Evolutionary conservation across 2,888 invertebrate species (phyloP).

Genomic region (Diploptera punctata): DNA sequence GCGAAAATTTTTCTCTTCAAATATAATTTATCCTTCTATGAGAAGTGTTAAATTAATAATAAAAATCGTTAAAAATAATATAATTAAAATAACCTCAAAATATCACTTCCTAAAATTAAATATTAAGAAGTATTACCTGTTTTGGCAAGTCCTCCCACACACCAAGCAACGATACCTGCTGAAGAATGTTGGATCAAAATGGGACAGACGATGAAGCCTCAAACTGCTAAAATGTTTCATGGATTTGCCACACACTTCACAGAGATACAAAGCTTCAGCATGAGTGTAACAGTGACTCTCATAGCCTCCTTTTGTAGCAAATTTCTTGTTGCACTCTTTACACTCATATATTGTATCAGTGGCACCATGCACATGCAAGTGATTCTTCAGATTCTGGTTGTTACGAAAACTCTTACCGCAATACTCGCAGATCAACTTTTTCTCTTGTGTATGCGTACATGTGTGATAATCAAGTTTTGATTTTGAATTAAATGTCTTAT

Average conservation of each 20-base stretch:
- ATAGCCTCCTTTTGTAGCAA: slow-evolving; percentile 6
- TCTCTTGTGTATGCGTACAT: slow-evolving; percentile 4
- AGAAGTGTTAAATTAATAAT: too few relatives aligned
- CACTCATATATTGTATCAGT: slow-evolving; percentile 16
- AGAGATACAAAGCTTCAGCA: slow-evolving; percentile 1
- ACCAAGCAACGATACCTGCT: slow-evolving; percentile 18
- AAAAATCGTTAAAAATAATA: too few relatives aligned
- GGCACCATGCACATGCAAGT: not conserved
- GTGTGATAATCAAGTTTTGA: not conserved
- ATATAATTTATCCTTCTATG: too few relatives aligned
- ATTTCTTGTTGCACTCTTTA: slow-evolving; percentile 1
- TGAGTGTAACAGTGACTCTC: slow-evolving; percentile 1
- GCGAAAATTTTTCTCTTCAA: too few relatives aligned
- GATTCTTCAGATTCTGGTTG: slow-evolving; percentile 21
- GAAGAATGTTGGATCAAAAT: slow-evolving; percentile 17
- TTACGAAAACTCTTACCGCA: slow-evolving; percentile 23
- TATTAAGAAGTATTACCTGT: too few relatives aligned
- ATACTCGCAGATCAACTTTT: slow-evolving; percentile 24
- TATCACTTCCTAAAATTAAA: too few relatives aligned
- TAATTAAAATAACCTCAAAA: too few relatives aligned
- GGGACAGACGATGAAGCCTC: not conserved
- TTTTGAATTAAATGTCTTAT: not conserved
- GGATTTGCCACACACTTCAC: slow-evolving; percentile 26
- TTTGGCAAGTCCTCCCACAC: slow-evolving; percentile 30
- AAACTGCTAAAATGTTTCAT: slow-evolving; percentile 14